Evolutionary conservation across 2,797 vertebrate genomes (phyloP), one percentile per base, ranked within the genome.

Genomic region (Aselliscus stoliczkanus): DNA sequence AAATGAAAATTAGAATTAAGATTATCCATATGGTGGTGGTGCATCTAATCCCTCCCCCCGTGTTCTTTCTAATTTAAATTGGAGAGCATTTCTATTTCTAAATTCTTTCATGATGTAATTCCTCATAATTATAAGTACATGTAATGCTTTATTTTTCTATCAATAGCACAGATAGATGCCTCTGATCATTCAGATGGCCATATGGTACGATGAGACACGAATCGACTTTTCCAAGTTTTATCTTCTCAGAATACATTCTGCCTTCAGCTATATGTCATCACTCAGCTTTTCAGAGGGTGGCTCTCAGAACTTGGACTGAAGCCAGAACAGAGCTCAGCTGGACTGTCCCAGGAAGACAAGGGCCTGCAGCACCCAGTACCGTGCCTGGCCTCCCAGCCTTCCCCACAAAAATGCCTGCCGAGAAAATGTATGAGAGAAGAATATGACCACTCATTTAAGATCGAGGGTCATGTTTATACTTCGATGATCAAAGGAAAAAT

Each of bases 51-150:
- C 44, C 80, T 42, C 85, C 50, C 42, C 67, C 34, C 47, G 50
- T 84, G 72, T 62, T 92, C 93, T 95, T 96, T 90, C 89, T 79
- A 94, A 82, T 88, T 86, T 95, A 96, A 95, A 96, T 88, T 92
- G 90, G 93, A 96, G 84, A 91, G 58, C 25, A 76, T 89, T 90
- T 85, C 96, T 96, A 67, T 96, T 95, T 97, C 88, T 95, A 75
- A 95, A 91, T 95, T 96, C 83, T 79, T 91, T 80, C 52, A 79
- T 97, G 97, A 96, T 97, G 95, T 96, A 94, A 97, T 95, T 62
- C 47, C 86, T 96, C 79, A 84, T 47, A 76, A 69, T 80, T 67
- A 79, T 91, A 93, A 97, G 70, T 90, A 18, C 50, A 87, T 62
- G 47, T 93, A 72, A 88, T 9, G 21, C 65, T 96, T 54, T 76